Percentiles rank a stretch among this genome's conserved stretches.
phyloP scores from a whole-genome alignment of 1,140 invertebrate species.

The Batillaria attramentaria region DNA sequence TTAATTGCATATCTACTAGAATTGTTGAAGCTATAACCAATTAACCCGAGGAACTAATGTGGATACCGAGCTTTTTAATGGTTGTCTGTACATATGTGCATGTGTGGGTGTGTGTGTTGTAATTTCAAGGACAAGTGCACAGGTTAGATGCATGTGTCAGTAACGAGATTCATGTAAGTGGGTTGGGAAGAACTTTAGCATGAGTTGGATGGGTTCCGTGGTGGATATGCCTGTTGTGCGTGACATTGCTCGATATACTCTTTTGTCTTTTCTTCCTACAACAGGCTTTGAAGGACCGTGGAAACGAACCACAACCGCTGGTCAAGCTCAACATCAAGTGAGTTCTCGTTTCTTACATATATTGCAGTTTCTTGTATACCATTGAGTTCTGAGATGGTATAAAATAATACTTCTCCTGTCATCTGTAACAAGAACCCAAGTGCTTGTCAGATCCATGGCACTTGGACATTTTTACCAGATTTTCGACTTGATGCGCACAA shows the following conservation, averaged over 20 bases:
- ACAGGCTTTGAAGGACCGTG: constrained; percentile 50
- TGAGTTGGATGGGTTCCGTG: too few species aligned
- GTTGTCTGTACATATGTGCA: too few species aligned
- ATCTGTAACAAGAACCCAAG: background rate
- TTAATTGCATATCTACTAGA: too few species aligned
- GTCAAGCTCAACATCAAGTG: constrained; percentile 65
- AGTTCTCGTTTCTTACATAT: constrained; percentile 26
- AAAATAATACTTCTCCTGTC: background rate
- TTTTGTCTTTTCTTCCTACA: constrained; percentile 25
- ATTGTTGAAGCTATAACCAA: too few species aligned
- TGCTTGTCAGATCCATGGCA: background rate
- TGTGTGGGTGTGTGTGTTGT: too few species aligned
- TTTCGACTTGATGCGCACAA: background rate
- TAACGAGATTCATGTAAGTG: too few species aligned
- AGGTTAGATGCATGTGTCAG: too few species aligned
- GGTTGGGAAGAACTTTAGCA: too few species aligned
- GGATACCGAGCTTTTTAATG: too few species aligned
- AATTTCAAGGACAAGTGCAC: too few species aligned
- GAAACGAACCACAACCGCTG: constrained; percentile 53
- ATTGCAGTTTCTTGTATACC: background rate
- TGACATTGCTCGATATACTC: background rate
- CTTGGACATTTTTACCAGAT: background rate
- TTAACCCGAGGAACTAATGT: too few species aligned
- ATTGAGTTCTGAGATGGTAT: too few species aligned
- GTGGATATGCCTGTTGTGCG: background rate